Evolutionary conservation across 1,140 invertebrate genomes (phyloP), one percentile per base, ranked within the genome.

Genomic region (Melitaea cinxia): DNA sequence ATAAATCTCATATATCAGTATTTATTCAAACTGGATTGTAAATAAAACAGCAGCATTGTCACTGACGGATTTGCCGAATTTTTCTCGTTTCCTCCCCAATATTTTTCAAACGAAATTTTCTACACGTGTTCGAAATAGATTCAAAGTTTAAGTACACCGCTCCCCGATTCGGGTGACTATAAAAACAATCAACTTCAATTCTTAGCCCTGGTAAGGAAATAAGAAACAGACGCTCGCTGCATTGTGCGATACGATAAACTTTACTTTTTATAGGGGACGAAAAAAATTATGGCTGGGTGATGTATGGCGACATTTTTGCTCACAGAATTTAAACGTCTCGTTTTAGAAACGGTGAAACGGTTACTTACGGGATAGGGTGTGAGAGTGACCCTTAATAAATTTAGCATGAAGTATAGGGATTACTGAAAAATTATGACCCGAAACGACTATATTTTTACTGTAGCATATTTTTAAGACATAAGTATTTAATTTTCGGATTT

Each of bases 251-350:
- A 64, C 64, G 57, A 65, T 64, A 67, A 79, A 83, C 70, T 86
- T 83, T 67, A 85, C 72, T 88, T 86, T 89, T 87, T 87, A 87
- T 87, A 73, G 82, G 77, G 82, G 80, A 80, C 75, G 68, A 80
- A 73, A 45, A 66, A 86, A 88, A 84, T 87, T 83, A 88, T 84
- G 79, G 78, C 80, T 63, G 37, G 24, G 72, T 89, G 87, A 89
- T 85, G 82, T 89, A 89, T 80, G 72, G 72, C 71, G 83, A 83
- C 83, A 86, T 73, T 86, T 85, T 79, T 78, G 65, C 72, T 70
- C 68, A 62, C 60, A 59, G 82, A 88, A 85, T 89, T 88, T 88
- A 82, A 88, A 85, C 87, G 80, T 77, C 61, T 71, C 75, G 77
- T 73, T 81, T 80, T 84, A 73, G 73, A 78, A 85, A 84, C 73